A percentile compares a stretch with the other conserved stretches of the same genome.
Evolutionary conservation across 2,113 vertebrate species (phyloP).

Genomic region (Ictalurus punctatus): DNA sequence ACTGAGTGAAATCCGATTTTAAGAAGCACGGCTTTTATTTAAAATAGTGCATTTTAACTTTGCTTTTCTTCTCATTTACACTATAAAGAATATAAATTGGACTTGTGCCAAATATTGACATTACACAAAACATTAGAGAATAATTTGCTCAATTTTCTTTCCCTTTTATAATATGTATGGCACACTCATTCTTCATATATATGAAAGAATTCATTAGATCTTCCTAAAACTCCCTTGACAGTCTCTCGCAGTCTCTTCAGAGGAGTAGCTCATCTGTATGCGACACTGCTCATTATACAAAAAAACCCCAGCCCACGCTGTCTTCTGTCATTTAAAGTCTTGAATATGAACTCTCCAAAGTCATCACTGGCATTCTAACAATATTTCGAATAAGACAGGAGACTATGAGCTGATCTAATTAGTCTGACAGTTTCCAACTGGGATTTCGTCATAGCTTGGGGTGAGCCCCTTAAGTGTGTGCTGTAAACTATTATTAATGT

Average conservation of each 20-base stretch:
- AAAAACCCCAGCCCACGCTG: slow-evolving; percentile 32
- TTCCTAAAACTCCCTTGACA: neutral
- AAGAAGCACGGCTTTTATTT: neutral
- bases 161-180: neutral
- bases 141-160: neutral
- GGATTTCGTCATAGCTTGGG: slow-evolving; percentile 37
- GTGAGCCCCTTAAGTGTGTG: slow-evolving; percentile 32
- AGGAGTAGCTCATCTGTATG: slow-evolving; percentile 42
- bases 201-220: neutral
- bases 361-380: slow-evolving; percentile 52
- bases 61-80: neutral
- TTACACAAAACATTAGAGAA: neutral
- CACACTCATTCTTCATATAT: neutral
- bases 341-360: slow-evolving; percentile 47
- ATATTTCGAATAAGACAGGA: slow-evolving; percentile 41
- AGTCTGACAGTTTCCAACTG: slow-evolving; percentile 50
- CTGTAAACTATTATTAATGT: slow-evolving; percentile 43
- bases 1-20: neutral
- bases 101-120: neutral
- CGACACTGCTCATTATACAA: slow-evolving; percentile 37
- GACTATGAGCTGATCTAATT: slow-evolving; percentile 50
- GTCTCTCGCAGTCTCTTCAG: neutral
- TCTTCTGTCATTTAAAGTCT: slow-evolving; percentile 48
- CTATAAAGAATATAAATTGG: neutral
- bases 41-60: neutral